phyloP scores from a whole-genome alignment of 2,888 invertebrate genomes.

The Branchipolynoe longqiensis region DNA sequence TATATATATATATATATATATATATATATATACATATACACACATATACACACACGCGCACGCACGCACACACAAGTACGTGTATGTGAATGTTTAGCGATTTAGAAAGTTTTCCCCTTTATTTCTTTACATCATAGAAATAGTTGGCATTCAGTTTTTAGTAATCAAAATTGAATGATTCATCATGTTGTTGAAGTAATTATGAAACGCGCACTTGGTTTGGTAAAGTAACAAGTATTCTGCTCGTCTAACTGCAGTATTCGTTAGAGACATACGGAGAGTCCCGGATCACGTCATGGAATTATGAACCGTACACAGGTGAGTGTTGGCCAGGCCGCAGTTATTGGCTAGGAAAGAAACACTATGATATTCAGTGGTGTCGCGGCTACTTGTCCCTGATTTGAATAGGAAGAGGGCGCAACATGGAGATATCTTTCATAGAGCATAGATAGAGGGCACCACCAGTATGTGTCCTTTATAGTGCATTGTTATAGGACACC shows the following conservation, averaged over 20 bases:
- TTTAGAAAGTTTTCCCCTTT: too few species aligned
- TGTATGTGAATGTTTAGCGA: neutral
- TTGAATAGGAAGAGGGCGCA: neutral
- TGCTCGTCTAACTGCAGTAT: constrained; percentile 80
- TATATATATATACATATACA: neutral
- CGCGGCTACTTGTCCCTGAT: neutral
- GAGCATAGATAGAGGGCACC: too few species aligned
- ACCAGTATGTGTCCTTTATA: too few species aligned
- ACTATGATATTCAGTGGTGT: neutral
- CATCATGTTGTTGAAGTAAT: neutral
- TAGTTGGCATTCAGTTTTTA: neutral
- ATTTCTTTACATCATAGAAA: too few species aligned
- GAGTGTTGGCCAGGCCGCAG: constrained; percentile 52
- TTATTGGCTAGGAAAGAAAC: neutral
- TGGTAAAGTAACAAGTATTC: neutral
- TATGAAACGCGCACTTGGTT: neutral
- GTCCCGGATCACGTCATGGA: constrained; percentile 83
- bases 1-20: neutral
- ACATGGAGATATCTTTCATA: too few species aligned
- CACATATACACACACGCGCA: neutral
- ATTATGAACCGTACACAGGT: constrained; percentile 83
- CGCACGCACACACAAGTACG: neutral
- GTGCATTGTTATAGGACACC: too few species aligned
- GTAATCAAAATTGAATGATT: neutral
- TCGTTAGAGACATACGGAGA: constrained; percentile 84